Evolutionary conservation across 2,888 invertebrate genomes (phyloP).

Genomic region (Eristalis intricaria): DNA sequence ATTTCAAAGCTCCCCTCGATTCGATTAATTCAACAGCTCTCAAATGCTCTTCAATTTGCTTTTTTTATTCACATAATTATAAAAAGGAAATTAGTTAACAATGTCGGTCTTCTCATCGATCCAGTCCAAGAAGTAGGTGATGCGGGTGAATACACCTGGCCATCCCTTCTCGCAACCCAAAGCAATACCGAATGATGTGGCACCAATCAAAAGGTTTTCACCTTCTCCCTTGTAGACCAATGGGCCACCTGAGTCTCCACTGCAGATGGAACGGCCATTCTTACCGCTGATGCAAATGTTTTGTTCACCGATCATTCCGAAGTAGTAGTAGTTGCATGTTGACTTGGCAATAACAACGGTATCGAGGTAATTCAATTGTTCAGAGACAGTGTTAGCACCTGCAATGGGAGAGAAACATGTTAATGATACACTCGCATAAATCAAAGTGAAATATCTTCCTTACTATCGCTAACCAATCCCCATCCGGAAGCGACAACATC

Average conservation of each 20-base stretch:
- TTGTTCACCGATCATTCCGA: conserved; percentile 66
- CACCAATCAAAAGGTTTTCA: conserved; percentile 74
- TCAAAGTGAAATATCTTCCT: not conserved
- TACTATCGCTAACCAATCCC: conserved; percentile 74
- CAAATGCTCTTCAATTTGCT: not conserved
- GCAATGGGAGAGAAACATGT: not conserved
- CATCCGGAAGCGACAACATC: conserved; percentile 74
- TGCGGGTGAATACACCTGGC: conserved; percentile 77
- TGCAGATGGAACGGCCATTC: conserved; percentile 79
- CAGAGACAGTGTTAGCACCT: conserved; percentile 71
- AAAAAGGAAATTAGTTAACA: not conserved
- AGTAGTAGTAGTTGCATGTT: conserved; percentile 73
- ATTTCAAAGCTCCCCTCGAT: no score
- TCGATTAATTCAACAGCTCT: no score
- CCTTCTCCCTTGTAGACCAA: conserved; percentile 66
- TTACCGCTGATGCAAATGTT: conserved; percentile 80
- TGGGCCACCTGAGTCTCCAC: conserved; percentile 78
- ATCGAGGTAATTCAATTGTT: conserved; percentile 74
- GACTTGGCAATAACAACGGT: conserved; percentile 73
- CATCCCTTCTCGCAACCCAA: conserved; percentile 74
- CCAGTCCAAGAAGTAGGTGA: conserved; percentile 54
- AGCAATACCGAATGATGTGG: conserved; percentile 77
- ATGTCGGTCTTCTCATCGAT: conserved; percentile 37
- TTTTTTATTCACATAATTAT: not conserved
- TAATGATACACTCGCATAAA: not conserved